These are phyloP conservation scores for Urosaurus nigricauda DNA, from an alignment of 2,797 vertebrate genomes.

Conservation along the genomic window DNA sequence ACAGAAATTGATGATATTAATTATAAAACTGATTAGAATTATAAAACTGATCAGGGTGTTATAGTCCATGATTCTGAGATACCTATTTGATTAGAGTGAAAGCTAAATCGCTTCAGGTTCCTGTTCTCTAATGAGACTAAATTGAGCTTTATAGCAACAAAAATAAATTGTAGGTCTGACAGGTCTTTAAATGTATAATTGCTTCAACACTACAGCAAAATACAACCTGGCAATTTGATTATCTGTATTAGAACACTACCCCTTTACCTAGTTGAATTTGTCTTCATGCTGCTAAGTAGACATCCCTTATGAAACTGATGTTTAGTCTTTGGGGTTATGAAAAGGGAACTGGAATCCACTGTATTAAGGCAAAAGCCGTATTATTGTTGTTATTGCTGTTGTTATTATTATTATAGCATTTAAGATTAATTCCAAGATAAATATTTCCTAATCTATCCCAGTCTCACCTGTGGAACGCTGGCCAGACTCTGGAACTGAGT, in stretches of 20 bases:
- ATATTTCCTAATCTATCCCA: constrained; percentile 50
- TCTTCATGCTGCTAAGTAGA: neutral
- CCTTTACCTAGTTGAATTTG: neutral
- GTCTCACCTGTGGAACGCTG: constrained; percentile 88
- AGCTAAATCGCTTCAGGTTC: neutral
- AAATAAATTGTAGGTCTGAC: neutral
- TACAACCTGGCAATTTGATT: neutral
- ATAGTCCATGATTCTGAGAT: neutral
- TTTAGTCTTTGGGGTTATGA: too few species aligned
- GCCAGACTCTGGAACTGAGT: constrained; percentile 90
- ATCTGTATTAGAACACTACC: neutral
- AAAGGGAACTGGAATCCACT: neutral
- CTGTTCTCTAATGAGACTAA: neutral
- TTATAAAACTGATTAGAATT: constrained; percentile 3
- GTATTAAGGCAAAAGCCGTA: constrained; percentile 64
- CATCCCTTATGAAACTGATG: neutral
- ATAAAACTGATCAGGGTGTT: neutral
- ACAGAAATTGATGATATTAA: neutral
- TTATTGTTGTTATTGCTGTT: constrained; percentile 47
- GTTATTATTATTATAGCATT: constrained; percentile 6
- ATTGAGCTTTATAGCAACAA: neutral
- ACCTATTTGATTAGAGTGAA: neutral
- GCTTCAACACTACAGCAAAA: neutral
- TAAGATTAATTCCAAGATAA: constrained; percentile 8
- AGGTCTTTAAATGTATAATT: neutral